Evolutionary conservation across 2,113 vertebrate species (phyloP), one percentile per base, ranked within the genome.

Genomic region (Panurus biarmicus): DNA sequence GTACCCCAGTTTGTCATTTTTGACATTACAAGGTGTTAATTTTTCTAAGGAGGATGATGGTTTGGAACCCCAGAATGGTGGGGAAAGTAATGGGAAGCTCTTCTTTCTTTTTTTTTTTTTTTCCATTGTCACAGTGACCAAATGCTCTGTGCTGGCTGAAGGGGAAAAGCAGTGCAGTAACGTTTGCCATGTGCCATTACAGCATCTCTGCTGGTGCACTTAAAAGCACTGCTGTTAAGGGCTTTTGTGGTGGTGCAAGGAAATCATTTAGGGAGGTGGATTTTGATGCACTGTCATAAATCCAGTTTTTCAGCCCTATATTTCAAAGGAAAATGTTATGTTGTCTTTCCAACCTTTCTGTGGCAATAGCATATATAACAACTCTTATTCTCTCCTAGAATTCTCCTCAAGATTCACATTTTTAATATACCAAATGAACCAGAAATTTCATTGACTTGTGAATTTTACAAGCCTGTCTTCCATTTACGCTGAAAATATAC

Each of bases 231-330:
- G 69, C 82, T 77, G 35, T 94, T 88, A 79, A 93, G 75, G 69
- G 48, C 13, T 65, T 86, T 85, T 73, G 88, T 44, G 85, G 77
- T 85, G 87, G 62, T 50, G 7, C 73, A 76, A 88, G 58, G 54
- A 93, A 78, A 56, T 93, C 62, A 60, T 93, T 91, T 56, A 83
- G 51, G 85, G 82, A 80, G 83, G 94, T 95, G 87, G 91, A 87
- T 95, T 96, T 96, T 92, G 73, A 92, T 86, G 82, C 45, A 57
- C 67, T 67, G 44, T 93, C 92, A 88, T 69, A 79, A 94, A 93
- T 77, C 29, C 13, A 77, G 42, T 2, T 92, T 92, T 91, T 72
- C 69, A 94, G 77, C 31, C 47, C 64, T 22, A 0, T 89, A 54
- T 91, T 90, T 96, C 89, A 81, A 84, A 94, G 77, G 58, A 82